A percentile compares a stretch with the other conserved stretches of the same genome.
Conservation (phyloP, 2,888 invertebrate species). For the Chymomyza caudatula region DNA sequence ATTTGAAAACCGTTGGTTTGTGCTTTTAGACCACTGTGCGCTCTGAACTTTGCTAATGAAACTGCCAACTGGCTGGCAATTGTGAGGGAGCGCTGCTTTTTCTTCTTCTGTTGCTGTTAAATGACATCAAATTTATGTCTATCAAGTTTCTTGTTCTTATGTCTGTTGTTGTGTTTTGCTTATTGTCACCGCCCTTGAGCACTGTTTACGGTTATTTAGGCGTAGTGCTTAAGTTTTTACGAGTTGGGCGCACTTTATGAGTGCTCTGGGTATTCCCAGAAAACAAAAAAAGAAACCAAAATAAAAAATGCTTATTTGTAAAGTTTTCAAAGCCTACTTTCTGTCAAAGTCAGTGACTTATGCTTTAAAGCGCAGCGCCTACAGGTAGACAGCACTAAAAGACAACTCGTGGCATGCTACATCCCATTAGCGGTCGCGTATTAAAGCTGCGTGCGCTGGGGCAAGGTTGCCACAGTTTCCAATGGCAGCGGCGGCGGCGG, state of each 20-base stretch:
- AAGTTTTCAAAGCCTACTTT: conserved; percentile 51
- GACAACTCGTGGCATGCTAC: background rate
- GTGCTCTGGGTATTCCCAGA: background rate
- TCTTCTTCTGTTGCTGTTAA: conserved; percentile 43
- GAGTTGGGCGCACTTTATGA: conserved; percentile 1
- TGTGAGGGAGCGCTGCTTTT: conserved; percentile 20
- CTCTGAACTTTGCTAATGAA: background rate
- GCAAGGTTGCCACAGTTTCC: background rate
- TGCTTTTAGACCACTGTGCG: background rate
- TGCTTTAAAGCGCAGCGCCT: conserved; percentile 30
- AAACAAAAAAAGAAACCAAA: background rate
- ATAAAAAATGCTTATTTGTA: conserved; percentile 68
- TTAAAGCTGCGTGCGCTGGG: background rate
- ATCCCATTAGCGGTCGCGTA: background rate
- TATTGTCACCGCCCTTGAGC: conserved; percentile 53
- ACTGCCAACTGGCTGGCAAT: background rate
- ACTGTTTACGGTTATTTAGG: conserved; percentile 67
- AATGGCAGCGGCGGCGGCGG: background rate
- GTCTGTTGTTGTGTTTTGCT: conserved; percentile 3
- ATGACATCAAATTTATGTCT: conserved; percentile 69
- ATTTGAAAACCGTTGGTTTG: no score
- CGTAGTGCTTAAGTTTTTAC: conserved; percentile 58
- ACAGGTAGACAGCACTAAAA: conserved; percentile 35
- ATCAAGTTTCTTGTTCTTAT: conserved; percentile 53
- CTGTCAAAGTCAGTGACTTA: conserved; percentile 46